Conservation (phyloP, 2,888 invertebrate species). For the Melinaea menophilus region DNA sequence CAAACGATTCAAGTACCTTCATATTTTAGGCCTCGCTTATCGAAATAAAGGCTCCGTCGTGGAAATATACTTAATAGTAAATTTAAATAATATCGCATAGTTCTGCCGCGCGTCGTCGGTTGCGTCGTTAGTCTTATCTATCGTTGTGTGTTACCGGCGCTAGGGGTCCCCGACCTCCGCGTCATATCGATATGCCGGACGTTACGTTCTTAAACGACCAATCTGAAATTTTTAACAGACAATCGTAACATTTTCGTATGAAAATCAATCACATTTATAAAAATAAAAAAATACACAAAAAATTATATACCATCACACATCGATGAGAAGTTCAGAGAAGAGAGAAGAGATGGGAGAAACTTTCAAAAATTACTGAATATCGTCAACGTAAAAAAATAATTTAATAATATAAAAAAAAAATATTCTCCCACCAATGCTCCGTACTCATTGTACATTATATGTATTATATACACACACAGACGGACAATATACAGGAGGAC, state of each 20-base stretch:
- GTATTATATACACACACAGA: neutral
- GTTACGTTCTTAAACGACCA: constrained; percentile 76
- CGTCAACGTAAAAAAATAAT: too few species aligned
- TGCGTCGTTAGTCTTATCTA: constrained; percentile 57
- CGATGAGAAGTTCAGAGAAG: neutral
- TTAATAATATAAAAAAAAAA: too few species aligned
- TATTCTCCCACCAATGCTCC: neutral
- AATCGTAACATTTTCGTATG: constrained; percentile 14
- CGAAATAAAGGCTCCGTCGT: constrained; percentile 71
- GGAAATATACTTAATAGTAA: constrained; percentile 63
- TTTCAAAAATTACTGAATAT: neutral
- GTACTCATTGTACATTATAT: neutral
- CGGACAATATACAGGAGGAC: neutral
- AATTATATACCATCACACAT: too few species aligned
- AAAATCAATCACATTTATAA: too few species aligned
- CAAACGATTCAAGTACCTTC: constrained; percentile 24
- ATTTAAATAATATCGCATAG: constrained; percentile 46
- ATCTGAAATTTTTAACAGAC: constrained; percentile 59
- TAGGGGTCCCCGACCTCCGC: constrained; percentile 33
- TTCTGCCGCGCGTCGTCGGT: constrained; percentile 20
- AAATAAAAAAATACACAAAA: too few species aligned
- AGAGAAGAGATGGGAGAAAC: constrained; percentile 9
- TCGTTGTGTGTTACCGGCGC: constrained; percentile 62
- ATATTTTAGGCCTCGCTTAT: constrained; percentile 72
- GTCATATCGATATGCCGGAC: constrained; percentile 68